Percentiles rank a stretch among this genome's conserved stretches.
Conservation (phyloP, 2,888 invertebrate genomes). For the Pegoplata infirma region DNA sequence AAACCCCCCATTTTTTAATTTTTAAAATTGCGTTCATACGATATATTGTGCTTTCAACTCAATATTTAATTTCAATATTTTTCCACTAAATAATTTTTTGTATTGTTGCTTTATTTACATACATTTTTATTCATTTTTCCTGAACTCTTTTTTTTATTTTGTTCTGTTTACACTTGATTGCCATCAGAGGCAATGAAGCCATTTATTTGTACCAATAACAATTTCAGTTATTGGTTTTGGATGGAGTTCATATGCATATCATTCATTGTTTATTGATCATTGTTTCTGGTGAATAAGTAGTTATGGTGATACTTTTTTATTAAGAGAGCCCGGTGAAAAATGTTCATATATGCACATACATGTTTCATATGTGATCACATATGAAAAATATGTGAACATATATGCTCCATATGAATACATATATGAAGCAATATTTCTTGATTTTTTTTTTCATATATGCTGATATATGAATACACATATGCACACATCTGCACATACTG, state of each 20-base stretch:
- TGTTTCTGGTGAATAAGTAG: background rate
- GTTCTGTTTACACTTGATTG: slow-evolving; percentile 18
- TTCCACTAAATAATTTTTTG: slow-evolving; percentile 51
- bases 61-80: background rate
- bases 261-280: slow-evolving; percentile 10
- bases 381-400: too few relatives aligned
- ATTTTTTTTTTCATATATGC: too few relatives aligned
- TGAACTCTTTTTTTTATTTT: background rate
- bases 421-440: too few relatives aligned
- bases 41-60: too few relatives aligned
- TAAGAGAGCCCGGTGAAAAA: too few relatives aligned
- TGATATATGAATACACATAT: too few relatives aligned
- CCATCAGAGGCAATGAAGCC: slow-evolving; percentile 18
- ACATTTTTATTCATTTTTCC: background rate
- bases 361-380: too few relatives aligned
- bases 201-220: slow-evolving; percentile 8
- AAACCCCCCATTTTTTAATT: too few relatives aligned
- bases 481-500: too few relatives aligned
- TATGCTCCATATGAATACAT: too few relatives aligned
- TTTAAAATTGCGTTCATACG: background rate
- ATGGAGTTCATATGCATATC: slow-evolving; percentile 5
- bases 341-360: too few relatives aligned
- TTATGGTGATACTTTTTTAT: too few relatives aligned
- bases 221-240: slow-evolving; percentile 12
- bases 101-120: background rate